Evolutionary conservation across 2,888 invertebrate species (phyloP).

Genomic region (Drosophila dives): DNA sequence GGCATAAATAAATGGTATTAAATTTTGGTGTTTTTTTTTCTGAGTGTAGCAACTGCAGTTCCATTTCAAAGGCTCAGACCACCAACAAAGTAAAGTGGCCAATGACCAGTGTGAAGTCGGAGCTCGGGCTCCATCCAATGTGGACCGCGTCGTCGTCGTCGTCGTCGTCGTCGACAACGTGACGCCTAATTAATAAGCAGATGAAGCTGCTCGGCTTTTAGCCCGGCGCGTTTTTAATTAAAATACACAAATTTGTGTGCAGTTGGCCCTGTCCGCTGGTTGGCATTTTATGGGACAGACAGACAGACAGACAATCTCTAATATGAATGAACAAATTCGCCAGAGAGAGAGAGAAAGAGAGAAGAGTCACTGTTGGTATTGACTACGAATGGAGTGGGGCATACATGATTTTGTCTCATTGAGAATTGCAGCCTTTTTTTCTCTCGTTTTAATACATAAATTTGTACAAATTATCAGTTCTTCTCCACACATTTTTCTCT

Average conservation of each 20-base stretch:
- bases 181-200: slow-evolving; percentile 75
- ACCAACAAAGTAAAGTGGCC: slow-evolving; percentile 64
- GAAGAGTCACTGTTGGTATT: slow-evolving; percentile 1
- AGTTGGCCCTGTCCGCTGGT: slow-evolving; percentile 62
- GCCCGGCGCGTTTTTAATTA: slow-evolving; percentile 76
- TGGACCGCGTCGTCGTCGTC: slow-evolving; percentile 27
- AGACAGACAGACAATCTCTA: slow-evolving; percentile 39
- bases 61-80: slow-evolving; percentile 48
- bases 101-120: slow-evolving; percentile 36
- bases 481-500: neutral
- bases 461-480: slow-evolving; percentile 10
- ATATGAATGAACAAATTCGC: slow-evolving; percentile 37
- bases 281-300: slow-evolving; percentile 57
- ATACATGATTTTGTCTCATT: slow-evolving; percentile 45
- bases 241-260: slow-evolving; percentile 79
- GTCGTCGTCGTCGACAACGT: slow-evolving; percentile 32
- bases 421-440: slow-evolving; percentile 53
- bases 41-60: slow-evolving; percentile 29
- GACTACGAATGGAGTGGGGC: neutral
- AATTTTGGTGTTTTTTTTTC: neutral
- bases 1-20: neutral
- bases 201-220: slow-evolving; percentile 67
- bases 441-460: slow-evolving; percentile 19
- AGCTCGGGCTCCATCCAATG: slow-evolving; percentile 39
- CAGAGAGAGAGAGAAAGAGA: neutral